Evolutionary conservation across 2,797 vertebrate species (phyloP), one percentile per base, ranked within the genome.

Genomic region (Eulemur mongoz): DNA sequence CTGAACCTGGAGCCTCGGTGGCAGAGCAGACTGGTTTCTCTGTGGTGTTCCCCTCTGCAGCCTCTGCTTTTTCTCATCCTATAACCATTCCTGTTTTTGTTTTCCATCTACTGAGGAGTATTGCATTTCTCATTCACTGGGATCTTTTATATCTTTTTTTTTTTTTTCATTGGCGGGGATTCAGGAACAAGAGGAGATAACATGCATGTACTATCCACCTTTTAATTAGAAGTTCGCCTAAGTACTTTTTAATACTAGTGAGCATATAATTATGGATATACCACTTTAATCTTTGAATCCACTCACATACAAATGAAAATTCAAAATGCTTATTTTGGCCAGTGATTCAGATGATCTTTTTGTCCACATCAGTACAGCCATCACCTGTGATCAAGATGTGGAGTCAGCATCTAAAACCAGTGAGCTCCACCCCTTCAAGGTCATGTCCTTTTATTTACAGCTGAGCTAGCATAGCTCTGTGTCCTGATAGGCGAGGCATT

Each of bases 291-390:
- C 72, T 95, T 82, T 50, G 85, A 81, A 95, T 89, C 82, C 88
- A 72, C 84, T 97, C 96, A 96, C 48, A 79, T 97, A 92, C 79
- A 98, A 95, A 83, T 83, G 95, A 87, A 90, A 94, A 94, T 79
- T 85, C 43, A 32, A 45, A 86, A 61, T 79, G 89, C 70, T 94
- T 82, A 96, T 85, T 94, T 94, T 80, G 97, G 92, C 8, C 96
- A 97, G 67, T 95, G 48, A 76, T 92, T 97, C 84, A 83, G 94
- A 95, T 97, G 95, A 95, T 98, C 81, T 92, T 89, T 17, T 65
- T 96, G 97, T 97, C 95, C 75, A 48, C 59, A 91, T 95, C 89
- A 57, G 38, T 0, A 61, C 32, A 89, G 92, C 10, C 63, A 30
- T 97, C 97, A 97, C 98, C 95, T 0, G 76, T 0, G 23, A 88